Base-by-base conservation (phyloP, 2,888 invertebrate genomes). In the Marasmarcha lunaedactyla region DNA sequence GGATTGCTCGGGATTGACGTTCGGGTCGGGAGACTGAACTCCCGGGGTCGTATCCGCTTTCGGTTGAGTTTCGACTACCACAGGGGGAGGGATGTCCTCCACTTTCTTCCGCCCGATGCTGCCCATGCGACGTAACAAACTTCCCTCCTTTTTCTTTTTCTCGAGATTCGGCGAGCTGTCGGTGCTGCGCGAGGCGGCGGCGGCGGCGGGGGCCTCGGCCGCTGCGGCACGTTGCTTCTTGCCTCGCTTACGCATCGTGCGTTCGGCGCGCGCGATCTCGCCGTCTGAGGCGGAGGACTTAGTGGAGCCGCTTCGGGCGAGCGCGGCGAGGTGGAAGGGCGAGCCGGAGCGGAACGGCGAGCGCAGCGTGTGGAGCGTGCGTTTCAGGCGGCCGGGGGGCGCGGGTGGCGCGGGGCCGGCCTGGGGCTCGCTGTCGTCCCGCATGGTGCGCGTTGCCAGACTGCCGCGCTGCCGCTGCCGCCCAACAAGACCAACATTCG, bases 221-320 rank as follows among this genome's bases (percentile, higher is more conserved):
- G 63, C 60, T 46, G 67, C 60, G 43, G 74, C 71, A 48, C 78
- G 79, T 50, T 57, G 58, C 56, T 83, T 84, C 59, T 81, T 84
- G 50, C 71, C 79, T 54, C 79, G 79, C 65, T 81, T 83, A 55
- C 79, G 79, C 77, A 79, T 78, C 67, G 73, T 79, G 73, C 73
- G 77, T 61, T 70, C 76, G 68, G 68, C 71, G 60, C 77, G 78
- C 58, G 66, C 58, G 70, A 69, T 67, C 55, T 81, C 84, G 49
- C 76, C 69, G 70, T 84, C 84, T 68, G 83, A 83, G 57, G 66
- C 78, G 57, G 70, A 71, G 52, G 77, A 74, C 53, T 74, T 78
- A 46, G 58, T 61, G 54, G 77, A 77, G 54, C 71, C 69, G 58
- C 71, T 59, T 55, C 78, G 79, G 63, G 71, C 73, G 65, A 71